These are phyloP conservation scores for Zootoca vivipara DNA, from an alignment of 2,113 vertebrate genomes.

Conservation along the genomic window DNA sequence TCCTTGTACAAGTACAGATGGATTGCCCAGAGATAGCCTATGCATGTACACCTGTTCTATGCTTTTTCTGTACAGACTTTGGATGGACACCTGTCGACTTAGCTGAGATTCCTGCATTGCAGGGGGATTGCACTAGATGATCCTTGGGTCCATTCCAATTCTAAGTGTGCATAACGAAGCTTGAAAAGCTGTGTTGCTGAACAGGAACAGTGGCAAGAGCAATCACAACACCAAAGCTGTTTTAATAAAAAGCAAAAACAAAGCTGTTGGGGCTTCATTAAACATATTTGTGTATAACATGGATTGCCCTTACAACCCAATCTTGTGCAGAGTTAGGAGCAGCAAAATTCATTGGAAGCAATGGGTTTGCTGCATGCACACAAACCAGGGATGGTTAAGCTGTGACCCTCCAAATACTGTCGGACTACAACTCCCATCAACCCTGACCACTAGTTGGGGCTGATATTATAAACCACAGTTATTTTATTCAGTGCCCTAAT, in stretches of 20 bases:
- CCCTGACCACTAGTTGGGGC: no score
- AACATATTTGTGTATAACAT: not conserved
- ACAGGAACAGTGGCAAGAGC: not conserved
- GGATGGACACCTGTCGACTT: no score
- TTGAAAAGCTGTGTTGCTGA: not conserved
- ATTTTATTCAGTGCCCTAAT: slow-evolving; percentile 3
- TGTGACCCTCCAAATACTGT: no score
- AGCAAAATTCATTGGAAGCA: not conserved
- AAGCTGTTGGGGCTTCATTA: not conserved
- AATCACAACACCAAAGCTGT: not conserved
- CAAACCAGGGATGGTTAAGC: no score
- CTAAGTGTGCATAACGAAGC: not conserved
- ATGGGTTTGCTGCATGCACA: not conserved
- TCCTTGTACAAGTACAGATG: not conserved
- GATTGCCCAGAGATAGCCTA: not conserved
- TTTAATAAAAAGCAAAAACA: not conserved
- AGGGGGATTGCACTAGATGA: no score
- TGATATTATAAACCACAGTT: not conserved
- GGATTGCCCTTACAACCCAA: not conserved
- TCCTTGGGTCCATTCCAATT: no score
- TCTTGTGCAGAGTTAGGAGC: not conserved
- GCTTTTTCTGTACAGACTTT: not conserved
- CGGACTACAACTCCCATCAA: no score
- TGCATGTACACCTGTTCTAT: not conserved
- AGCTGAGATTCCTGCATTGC: no score